Evolutionary conservation across 2,797 vertebrate genomes (phyloP), one percentile per base, ranked within the genome.

Genomic region (Lycodopsis pacificus): DNA sequence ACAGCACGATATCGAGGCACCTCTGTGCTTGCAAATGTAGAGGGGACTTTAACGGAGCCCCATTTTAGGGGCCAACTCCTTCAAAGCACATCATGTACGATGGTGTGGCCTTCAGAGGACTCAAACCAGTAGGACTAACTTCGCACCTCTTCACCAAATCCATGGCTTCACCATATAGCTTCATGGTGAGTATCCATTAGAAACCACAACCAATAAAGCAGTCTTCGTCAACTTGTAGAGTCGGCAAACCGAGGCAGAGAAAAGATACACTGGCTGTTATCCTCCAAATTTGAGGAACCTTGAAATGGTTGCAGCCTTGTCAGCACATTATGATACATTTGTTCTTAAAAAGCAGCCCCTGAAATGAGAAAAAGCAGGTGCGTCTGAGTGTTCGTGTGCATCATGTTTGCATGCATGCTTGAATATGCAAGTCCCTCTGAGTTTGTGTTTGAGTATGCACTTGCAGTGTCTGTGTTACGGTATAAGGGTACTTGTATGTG

Each of bases 401-500:
- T 63, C 63, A 49, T 79, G 59, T 61, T 54, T 70, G 61, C 66
- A 42, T 68, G 63, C 15, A 44, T 73, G 57, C 38, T 63, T 77
- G 2, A 61, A 73, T 68, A n/a, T 58, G 70, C 36, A 7, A 79
- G 73, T 77, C 58, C 30, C 65, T 80, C 71, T 44, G 74, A 80
- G 82, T 84, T 81, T 51, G 79, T 77, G 71, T 66, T 83, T 77
- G 66, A 82, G 71, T 85, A 72, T 88, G 71, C 77, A 53, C 76
- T 85, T 13, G 3, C 36, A 32, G 78, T 70, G 65, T 80, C 73
- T 88, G 73, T 79, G 73, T 80, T 82, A 69, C 56, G 10, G 2
- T 82, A 75, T 80, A 85, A 86, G 82, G 46, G 65, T 76, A 76
- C 71, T 84, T 71, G 72, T 83, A 79, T 84, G 72, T 85, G 85